Evolutionary conservation across 2,113 vertebrate species (phyloP), one percentile per base, ranked within the genome.

Genomic region (Syngnathus typhle): DNA sequence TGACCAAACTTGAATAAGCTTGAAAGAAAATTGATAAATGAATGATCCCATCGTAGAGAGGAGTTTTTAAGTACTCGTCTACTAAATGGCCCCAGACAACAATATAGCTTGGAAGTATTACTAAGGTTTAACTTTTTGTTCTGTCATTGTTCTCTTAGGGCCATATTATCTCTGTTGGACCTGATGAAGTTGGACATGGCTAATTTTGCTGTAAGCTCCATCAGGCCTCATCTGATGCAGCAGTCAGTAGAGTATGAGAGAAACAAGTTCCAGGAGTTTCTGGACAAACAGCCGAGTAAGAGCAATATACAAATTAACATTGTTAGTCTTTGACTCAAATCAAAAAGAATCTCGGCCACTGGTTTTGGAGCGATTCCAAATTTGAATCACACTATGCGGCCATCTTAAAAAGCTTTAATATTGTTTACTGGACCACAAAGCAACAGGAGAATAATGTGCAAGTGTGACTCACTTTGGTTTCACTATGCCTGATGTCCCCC

Each of bases 181-280:
- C 86, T 95, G 65, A 99, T 99, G 97, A 99, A 98, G 89, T 85
- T 98, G 68, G 97, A 98, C 87, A 96, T 98, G 95, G 96, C 94
- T 16, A 98, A 98, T 89, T 98, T 98, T 78, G 91, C 95, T 54
- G 80, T 99, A 80, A 94, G 81, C 75, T 97, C 95, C 87, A 91
- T 98, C 77, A 88, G 94, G 73, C 96, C 97, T 27, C 95, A 96
- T 79, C 90, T 99, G 82, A 93, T 98, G 92, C 94, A 98, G 84
- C 96, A 98, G 66, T 97, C 96, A 0, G 95, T 94, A 39, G 96
- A 99, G 71, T 99, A 98, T n/a, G 96, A 99, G 87, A 93, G 95
- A 81, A 94, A 92, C 87, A 98, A 98, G 84, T 99, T 99, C 89
- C 94, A 97, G 80, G 93, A 93, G 70, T 92, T 98, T 76, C 82